Evolutionary conservation across 2,113 vertebrate genomes (phyloP), one percentile per base, ranked within the genome.

Genomic region (Argyrosomus japonicus): DNA sequence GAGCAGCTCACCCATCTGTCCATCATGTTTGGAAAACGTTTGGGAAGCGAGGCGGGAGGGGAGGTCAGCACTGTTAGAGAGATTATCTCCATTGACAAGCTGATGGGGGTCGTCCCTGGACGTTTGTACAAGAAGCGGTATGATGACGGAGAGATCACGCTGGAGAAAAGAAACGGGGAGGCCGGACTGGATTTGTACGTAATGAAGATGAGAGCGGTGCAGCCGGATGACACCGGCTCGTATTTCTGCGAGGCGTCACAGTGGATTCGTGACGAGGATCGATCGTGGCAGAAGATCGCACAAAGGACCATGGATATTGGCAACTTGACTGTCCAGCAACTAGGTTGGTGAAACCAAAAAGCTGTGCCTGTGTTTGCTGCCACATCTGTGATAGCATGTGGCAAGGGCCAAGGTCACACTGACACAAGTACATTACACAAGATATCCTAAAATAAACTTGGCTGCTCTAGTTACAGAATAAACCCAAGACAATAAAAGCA

Each of bases 1-100:
- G 77, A 90, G 75, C 91, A 96, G 84, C 97, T 97, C 93, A 97
- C 96, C 4, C 97, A 97, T 82, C 84, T 97, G 87, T 96, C 97
- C 0, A 88, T 97, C 91, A 95, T 92, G 2, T 98, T 97, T 7
- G 95, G 96, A 18, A 91, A 96, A 68, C 95, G 93, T 11, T n/a
- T 65, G 1, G 76, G 14, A 0, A n/a, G 89, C 0, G 89, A 86
- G 36, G 82, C 56, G 1, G 83, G 89, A 0, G 92, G 92, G 56
- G 93, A 93, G 10, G 93, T 91, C 14, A 92, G 91, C 54, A 94
- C 93, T 1, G 79, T 94, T 5, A 89, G 94, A 60, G 96, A 97
- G 79, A 92, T 98, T 19, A 95, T 96, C 63, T 91, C 93, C 13
- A 82, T 97, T 0, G 96, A 94, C 73, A 93, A 94, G 0, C 85